Base-by-base conservation (phyloP, 2,888 invertebrate species). In the Mythimna albipuncta region DNA sequence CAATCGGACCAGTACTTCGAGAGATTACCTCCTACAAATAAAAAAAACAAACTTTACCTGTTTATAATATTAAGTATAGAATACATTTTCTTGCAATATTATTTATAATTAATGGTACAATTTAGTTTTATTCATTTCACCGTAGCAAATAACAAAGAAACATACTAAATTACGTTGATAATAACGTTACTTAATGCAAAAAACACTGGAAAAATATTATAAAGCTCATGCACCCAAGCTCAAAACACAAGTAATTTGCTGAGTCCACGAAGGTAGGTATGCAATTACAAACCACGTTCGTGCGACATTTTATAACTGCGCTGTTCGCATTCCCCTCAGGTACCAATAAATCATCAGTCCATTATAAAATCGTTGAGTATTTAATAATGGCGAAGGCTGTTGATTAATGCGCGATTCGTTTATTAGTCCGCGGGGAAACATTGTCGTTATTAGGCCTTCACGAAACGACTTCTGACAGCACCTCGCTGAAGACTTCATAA, bases 351-450 rank as follows among this genome's bases (percentile, higher is more conserved):
- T 79, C 58, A 66, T 59, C 26, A 52, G 65, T 52, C 62, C 21
- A 75, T 75, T 79, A 75, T 16, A 71, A 78, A 78, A 75, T 35
- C 50, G 32, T 77, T 77, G 44, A 74, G 81, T 66, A 75, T 75
- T 83, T 58, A 85, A 81, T 76, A 54, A 75, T 16, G 16, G 21
- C 13, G 55, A 70, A 38, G 38, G 64, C 6, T 16, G 62, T 79
- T 64, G 59, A 63, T 78, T 62, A 75, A 79, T 78, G 63, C 59
- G n/a, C 47, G 41, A 35, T 79, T 59, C 64, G 11, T 65, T 59
- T 50, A 59, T 54, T 63, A 16, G 44, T 35, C 78, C 75, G n/a
- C 19, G 2, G 79, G 75, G 78, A 35, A 63, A 35, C 65, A 75
- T 78, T 26, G 59, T 50, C 35, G 74, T 58, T 63, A 65, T 66